phyloP scores from a whole-genome alignment of 2,113 vertebrate genomes.

The Pomatostomus ruficeps region DNA sequence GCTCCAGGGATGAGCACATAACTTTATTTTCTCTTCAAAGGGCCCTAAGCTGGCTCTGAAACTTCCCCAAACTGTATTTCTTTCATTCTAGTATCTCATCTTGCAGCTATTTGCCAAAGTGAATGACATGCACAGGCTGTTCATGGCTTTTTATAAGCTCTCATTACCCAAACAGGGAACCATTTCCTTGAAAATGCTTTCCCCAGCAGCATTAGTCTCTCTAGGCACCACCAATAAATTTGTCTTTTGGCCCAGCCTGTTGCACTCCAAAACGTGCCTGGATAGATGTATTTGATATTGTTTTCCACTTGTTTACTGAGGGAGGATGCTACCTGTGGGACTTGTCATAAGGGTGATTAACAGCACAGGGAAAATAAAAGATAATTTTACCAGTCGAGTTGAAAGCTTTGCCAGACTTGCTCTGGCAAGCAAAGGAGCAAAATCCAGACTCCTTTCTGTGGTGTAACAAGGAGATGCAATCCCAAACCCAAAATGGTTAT shows the following conservation, averaged over 20 bases:
- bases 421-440: background rate
- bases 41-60: background rate
- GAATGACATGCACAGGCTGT: conserved; percentile 50
- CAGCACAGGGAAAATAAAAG: background rate
- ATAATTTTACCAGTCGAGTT: background rate
- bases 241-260: background rate
- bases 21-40: conserved; percentile 30
- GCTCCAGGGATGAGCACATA: conserved; percentile 48
- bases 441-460: background rate
- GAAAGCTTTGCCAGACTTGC: background rate
- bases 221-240: conserved; percentile 1
- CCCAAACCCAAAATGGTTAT: background rate
- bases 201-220: background rate
- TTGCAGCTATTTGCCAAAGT: conserved; percentile 52
- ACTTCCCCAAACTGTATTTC: conserved; percentile 39
- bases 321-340: conserved; percentile 5
- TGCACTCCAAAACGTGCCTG: background rate
- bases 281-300: background rate
- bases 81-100: conserved; percentile 43
- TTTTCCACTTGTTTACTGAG: background rate
- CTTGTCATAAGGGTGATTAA: background rate
- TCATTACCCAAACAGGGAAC: conserved; percentile 52
- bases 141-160: conserved; percentile 55
- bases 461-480: background rate
- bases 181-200: conserved; percentile 51